phyloP scores from a whole-genome alignment of 2,797 vertebrate genomes.

The Orestias chungarensis region DNA sequence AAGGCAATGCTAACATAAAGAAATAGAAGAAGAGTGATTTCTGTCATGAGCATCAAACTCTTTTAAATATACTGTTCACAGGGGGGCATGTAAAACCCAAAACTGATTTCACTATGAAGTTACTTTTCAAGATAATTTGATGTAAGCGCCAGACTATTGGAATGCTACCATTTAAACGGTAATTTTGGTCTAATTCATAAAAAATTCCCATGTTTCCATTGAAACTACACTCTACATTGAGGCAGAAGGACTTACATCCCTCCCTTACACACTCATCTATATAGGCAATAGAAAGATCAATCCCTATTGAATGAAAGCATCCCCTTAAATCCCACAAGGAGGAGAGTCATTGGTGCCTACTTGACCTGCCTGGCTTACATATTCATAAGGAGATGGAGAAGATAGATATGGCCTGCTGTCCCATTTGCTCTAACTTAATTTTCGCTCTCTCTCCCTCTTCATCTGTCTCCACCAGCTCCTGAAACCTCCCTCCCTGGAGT shows the following conservation, averaged over 20 bases:
- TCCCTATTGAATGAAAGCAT: slow-evolving; percentile 57
- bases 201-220: slow-evolving; percentile 65
- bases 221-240: slow-evolving; percentile 13
- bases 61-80: slow-evolving; percentile 70
- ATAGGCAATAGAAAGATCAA: slow-evolving; percentile 59
- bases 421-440: slow-evolving; percentile 56
- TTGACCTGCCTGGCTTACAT: slow-evolving; percentile 78
- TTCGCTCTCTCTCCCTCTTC: slow-evolving; percentile 39
- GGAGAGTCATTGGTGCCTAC: slow-evolving; percentile 71
- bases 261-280: slow-evolving; percentile 19
- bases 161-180: slow-evolving; percentile 68
- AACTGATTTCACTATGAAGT: slow-evolving; percentile 49
- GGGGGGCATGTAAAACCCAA: slow-evolving; percentile 68
- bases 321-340: slow-evolving; percentile 54
- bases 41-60: slow-evolving; percentile 42
- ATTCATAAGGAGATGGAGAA: slow-evolving; percentile 76
- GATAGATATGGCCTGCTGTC: slow-evolving; percentile 63
- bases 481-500: slow-evolving; percentile 30
- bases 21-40: slow-evolving; percentile 54
- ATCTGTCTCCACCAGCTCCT: slow-evolving; percentile 40
- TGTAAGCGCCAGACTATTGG: slow-evolving; percentile 65
- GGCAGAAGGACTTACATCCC: slow-evolving; percentile 13
- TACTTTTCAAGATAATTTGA: slow-evolving; percentile 77
- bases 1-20: slow-evolving; percentile 38
- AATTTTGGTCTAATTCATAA: slow-evolving; percentile 66